phyloP scores from a whole-genome alignment of 2,113 vertebrate species.

The Dipodomys stephensi region DNA sequence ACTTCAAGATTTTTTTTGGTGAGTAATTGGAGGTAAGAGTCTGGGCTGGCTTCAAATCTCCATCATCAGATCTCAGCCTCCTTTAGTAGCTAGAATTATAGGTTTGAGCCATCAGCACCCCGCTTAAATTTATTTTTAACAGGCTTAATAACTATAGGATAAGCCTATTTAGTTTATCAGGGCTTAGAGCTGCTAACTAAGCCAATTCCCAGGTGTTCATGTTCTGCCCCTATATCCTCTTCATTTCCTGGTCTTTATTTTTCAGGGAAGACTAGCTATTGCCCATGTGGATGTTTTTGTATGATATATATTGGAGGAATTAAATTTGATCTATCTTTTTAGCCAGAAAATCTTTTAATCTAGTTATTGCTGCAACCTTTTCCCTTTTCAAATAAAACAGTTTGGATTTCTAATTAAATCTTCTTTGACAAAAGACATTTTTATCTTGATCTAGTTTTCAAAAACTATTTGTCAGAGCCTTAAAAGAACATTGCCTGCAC shows the following conservation, averaged over 20 bases:
- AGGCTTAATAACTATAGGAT: neutral
- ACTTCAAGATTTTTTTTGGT: too few species aligned
- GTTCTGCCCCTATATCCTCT: neutral
- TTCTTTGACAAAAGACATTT: neutral
- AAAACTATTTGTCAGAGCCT: neutral
- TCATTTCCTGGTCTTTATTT: neutral
- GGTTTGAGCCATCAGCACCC: too few species aligned
- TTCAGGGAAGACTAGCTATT: neutral
- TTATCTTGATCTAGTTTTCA: neutral
- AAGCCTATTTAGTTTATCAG: neutral
- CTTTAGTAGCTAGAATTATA: too few species aligned
- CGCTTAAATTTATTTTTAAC: neutral
- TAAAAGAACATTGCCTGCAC: neutral
- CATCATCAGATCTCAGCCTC: too few species aligned
- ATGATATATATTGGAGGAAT: neutral
- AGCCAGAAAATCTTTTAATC: neutral
- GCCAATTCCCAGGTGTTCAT: neutral
- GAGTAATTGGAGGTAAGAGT: too few species aligned
- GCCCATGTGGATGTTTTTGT: neutral
- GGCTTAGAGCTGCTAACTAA: neutral
- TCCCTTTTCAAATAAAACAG: neutral
- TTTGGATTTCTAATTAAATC: slow-evolving; percentile 3
- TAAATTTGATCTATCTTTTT: too few species aligned
- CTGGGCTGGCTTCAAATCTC: too few species aligned
- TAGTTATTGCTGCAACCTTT: neutral